Conservation (phyloP, 2,888 invertebrate genomes). For the Megaustenia siamemsis region DNA sequence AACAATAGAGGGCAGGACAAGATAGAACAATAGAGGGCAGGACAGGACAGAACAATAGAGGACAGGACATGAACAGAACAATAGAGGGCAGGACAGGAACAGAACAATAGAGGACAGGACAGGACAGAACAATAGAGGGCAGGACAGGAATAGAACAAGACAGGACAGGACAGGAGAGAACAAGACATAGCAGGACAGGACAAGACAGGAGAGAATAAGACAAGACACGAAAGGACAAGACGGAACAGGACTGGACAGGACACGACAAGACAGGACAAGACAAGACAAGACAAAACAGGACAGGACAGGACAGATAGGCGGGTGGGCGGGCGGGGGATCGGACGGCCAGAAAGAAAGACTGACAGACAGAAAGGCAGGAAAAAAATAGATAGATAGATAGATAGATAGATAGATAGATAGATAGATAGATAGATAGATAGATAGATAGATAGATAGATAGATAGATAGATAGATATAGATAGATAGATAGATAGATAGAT, state of each 20-base stretch:
- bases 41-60: too few relatives aligned
- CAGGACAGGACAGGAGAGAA: background rate
- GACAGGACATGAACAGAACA: too few relatives aligned
- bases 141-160: background rate
- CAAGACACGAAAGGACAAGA: background rate
- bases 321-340: background rate
- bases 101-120: too few relatives aligned
- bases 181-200: background rate
- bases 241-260: too few relatives aligned
- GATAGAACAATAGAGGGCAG: too few relatives aligned
- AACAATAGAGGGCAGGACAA: too few relatives aligned
- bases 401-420: constrained; percentile 42
- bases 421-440: background rate
- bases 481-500: too few relatives aligned
- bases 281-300: background rate
- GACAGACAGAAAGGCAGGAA: constrained; percentile 25
- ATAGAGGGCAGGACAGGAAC: too few relatives aligned
- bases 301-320: background rate
- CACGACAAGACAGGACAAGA: too few relatives aligned
- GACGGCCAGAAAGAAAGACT: background rate
- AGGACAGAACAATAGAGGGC: too few relatives aligned
- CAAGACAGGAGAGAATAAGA: background rate
- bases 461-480: too few relatives aligned
- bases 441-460: background rate
- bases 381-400: constrained; percentile 37